These are phyloP conservation scores for Phoenicopterus ruber DNA, from an alignment of 2,113 vertebrate species.

Conservation along the genomic window DNA sequence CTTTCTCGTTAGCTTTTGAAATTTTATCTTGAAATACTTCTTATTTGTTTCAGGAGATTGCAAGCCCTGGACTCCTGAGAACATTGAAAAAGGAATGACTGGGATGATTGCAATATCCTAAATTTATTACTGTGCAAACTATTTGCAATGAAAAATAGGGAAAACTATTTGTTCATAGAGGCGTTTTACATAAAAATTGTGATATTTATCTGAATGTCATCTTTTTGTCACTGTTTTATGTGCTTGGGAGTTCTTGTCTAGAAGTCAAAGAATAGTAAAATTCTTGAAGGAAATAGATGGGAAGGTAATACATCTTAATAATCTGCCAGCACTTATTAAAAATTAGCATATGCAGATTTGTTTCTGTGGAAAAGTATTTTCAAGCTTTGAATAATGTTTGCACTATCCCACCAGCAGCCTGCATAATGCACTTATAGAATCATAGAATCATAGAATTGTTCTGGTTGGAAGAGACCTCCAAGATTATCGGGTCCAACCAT, in stretches of 20 bases:
- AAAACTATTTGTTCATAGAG: background rate
- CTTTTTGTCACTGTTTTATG: background rate
- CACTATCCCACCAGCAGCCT: background rate
- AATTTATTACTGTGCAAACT: background rate
- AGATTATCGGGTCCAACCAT: no score
- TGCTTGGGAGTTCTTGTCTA: background rate
- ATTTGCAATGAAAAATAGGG: background rate
- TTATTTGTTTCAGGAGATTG: background rate
- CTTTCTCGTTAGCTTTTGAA: conserved; percentile 32
- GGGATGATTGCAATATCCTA: background rate
- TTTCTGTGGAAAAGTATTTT: background rate
- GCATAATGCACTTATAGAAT: background rate
- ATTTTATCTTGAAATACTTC: conserved; percentile 29
- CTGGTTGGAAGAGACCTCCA: no score
- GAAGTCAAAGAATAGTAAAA: background rate
- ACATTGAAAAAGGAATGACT: background rate
- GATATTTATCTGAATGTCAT: background rate
- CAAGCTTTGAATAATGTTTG: background rate
- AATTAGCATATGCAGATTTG: background rate
- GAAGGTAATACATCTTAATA: background rate
- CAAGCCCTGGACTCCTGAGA: background rate
- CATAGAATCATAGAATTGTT: no score
- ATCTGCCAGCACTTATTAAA: background rate
- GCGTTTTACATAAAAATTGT: background rate
- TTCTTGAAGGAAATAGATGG: background rate